Base-by-base conservation (phyloP, 1,140 invertebrate genomes). In the Hycleus phaleratus region DNA sequence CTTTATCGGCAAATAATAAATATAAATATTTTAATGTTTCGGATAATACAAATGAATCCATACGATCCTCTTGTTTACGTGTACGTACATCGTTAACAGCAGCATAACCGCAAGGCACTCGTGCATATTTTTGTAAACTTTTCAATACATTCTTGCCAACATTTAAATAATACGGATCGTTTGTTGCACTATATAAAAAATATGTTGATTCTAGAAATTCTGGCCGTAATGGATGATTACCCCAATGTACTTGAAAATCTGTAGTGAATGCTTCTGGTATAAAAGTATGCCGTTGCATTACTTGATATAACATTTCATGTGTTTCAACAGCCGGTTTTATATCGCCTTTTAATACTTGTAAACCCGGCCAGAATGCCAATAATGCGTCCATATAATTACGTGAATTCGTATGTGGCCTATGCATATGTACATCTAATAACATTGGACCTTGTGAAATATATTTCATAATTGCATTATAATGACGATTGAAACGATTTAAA, bases 191-290 rank as follows among this genome's bases (percentile, higher is more conserved):
- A 73, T 97, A 95, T 4, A 99, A 75, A 71, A 98, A 97, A 71
- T 98, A 99, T 0, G 96, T 98, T 0, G 94, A 97, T 76, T 99
- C 97, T 24, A 98, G 77, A 76, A 98, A 98, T 75, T 99, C 97
- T 5, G 97, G 97, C 49, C 97, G 81, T 2, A 99, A 76, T 5
- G 94, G 95, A 80, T 98, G 94, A 73, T 98, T 94, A 9, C 90
- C 94, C 96, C 96, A 98, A 69, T 98, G 93, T 0, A 98, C 92
- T 79, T 93, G 90, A 69, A 95, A 94, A 77, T 95, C 93, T 3
- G 89, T 89, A 0, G 93, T 96, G 73, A 96, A 97, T 11, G 94
- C 96, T 81, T 99, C 97, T 12, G 96, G 97, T 70, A 99, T 88
- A 73, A 98, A 98, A 61, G 93, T 97, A 74, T 99, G 95, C 59